Evolutionary conservation across 1,140 invertebrate genomes (phyloP).

Genomic region (Anthonomus grandis): DNA sequence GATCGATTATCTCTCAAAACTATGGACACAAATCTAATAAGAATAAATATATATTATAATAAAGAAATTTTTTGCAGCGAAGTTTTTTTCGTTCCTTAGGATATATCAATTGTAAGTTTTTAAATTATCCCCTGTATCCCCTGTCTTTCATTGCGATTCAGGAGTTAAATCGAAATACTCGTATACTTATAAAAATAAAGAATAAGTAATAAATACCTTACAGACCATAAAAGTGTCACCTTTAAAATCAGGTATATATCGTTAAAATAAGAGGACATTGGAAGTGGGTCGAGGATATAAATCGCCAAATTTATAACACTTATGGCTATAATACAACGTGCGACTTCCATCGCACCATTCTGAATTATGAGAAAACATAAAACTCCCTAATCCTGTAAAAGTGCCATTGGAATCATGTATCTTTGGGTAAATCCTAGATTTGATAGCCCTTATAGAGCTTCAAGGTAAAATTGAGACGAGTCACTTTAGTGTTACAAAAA

Average conservation of each 20-base stretch:
- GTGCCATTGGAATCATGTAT: conserved; percentile 8
- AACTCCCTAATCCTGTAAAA: conserved; percentile 11
- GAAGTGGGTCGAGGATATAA: not conserved
- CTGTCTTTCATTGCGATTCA: too few relatives aligned
- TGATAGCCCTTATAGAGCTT: conserved; percentile 12
- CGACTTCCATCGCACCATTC: conserved; percentile 3
- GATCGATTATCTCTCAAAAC: too few relatives aligned
- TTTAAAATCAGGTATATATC: not conserved
- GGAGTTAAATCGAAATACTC: too few relatives aligned
- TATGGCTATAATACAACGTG: conserved; percentile 2
- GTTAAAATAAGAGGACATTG: not conserved
- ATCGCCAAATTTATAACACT: conserved; percentile 9
- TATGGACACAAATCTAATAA: too few relatives aligned
- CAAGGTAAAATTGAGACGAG: too few relatives aligned
- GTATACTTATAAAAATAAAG: too few relatives aligned
- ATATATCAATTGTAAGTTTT: too few relatives aligned
- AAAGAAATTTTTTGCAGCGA: too few relatives aligned
- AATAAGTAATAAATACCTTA: not conserved
- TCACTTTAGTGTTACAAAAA: too few relatives aligned
- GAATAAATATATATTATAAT: too few relatives aligned
- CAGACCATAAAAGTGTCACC: not conserved
- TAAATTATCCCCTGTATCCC: too few relatives aligned
- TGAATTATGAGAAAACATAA: conserved; percentile 11
- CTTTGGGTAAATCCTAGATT: conserved; percentile 7
- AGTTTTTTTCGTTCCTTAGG: too few relatives aligned